A percentile compares a stretch with the other conserved stretches of the same genome.
Conservation (phyloP, 2,888 invertebrate genomes). For the Drosophila phalerata region DNA sequence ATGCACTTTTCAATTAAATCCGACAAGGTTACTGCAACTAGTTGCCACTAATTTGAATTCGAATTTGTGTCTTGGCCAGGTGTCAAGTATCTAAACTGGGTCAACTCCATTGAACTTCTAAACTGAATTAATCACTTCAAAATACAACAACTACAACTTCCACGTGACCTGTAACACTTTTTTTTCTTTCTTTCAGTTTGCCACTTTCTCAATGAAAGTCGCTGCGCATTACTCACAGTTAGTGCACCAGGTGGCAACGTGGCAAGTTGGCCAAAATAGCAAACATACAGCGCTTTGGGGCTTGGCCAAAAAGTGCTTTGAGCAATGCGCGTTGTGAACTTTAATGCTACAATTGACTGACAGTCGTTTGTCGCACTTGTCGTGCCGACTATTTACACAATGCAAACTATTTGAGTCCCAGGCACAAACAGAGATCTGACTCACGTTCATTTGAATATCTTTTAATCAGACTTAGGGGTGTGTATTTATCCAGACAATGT, state of each 20-base stretch:
- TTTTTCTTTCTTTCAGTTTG: constrained; percentile 2
- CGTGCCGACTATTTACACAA: constrained; percentile 42
- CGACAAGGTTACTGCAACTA: constrained; percentile 42
- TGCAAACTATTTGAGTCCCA: constrained; percentile 13
- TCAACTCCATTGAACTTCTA: constrained; percentile 44
- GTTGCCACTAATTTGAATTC: constrained; percentile 56
- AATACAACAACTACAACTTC: background rate
- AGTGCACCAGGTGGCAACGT: constrained; percentile 18
- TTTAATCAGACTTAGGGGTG: background rate
- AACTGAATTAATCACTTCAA: constrained; percentile 46
- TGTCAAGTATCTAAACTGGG: constrained; percentile 50
- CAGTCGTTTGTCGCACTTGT: constrained; percentile 69
- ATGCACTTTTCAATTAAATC: constrained; percentile 70
- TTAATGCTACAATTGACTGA: constrained; percentile 70
- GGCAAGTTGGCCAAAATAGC: constrained; percentile 57
- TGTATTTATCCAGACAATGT: background rate
- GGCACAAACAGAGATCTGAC: constrained; percentile 17
- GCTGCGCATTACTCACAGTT: constrained; percentile 48
- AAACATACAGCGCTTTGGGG: constrained; percentile 31
- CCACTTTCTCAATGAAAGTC: constrained; percentile 52
- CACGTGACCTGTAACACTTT: constrained; percentile 17
- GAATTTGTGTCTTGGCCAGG: constrained; percentile 36
- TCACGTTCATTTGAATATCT: constrained; percentile 14
- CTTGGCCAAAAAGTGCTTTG: constrained; percentile 39
- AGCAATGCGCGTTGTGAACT: constrained; percentile 48